Percentiles rank a stretch among this genome's conserved stretches.
Conservation (phyloP, 2,888 invertebrate genomes). For the Pinctada fucata region DNA sequence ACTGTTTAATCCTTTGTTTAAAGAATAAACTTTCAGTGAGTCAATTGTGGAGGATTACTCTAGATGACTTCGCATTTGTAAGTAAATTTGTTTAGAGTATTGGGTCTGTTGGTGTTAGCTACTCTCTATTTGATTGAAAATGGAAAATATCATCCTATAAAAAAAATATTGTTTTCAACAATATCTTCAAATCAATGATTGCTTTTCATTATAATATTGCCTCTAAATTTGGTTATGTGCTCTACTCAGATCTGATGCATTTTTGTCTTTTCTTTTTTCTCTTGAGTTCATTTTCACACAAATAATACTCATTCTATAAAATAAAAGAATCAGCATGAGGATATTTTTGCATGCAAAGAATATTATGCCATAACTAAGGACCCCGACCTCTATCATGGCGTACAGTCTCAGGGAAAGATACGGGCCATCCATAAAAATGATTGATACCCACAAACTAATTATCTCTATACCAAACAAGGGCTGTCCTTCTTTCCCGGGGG, state of each 20-base stretch:
- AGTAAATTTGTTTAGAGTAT: no score
- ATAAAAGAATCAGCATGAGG: constrained; percentile 9
- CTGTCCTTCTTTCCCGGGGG: constrained; percentile 21
- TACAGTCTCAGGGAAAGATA: constrained; percentile 74
- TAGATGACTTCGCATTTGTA: no score
- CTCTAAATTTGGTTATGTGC: no score
- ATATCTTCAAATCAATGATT: no score
- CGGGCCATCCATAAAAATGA: constrained; percentile 78
- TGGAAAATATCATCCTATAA: no score
- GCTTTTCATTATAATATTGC: no score
- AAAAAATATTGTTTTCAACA: no score
- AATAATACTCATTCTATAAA: constrained; percentile 26
- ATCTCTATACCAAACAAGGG: constrained; percentile 66
- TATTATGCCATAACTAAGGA: constrained; percentile 66
- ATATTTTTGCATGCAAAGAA: constrained; percentile 66
- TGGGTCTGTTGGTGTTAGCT: no score
- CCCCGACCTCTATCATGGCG: constrained; percentile 61
- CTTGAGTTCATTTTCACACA: constrained; percentile 19
- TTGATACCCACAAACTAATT: constrained; percentile 77
- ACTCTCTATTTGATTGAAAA: no score
- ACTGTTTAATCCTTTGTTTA: no score
- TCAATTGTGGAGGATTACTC: no score
- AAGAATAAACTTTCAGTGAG: no score
- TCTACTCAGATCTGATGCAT: background rate
- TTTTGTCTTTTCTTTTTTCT: constrained; percentile 5